A percentile compares a stretch with the other conserved stretches of the same genome.
Evolutionary conservation across 2,888 invertebrate species (phyloP).

Genomic region (Thereva unica): DNA sequence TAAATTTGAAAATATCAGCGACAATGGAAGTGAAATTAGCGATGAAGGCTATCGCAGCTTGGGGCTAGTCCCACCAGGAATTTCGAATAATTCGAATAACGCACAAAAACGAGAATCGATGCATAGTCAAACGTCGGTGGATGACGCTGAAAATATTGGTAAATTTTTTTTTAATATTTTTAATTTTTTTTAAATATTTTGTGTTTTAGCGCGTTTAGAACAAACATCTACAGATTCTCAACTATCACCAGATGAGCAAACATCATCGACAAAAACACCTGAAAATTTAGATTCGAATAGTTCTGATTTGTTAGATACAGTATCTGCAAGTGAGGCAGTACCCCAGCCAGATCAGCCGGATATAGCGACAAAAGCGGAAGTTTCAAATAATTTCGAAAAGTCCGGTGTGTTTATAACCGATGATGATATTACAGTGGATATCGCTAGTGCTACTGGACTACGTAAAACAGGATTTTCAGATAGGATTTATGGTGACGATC

Average conservation of each 20-base stretch:
- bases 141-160: constrained; percentile 75
- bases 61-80: constrained; percentile 67
- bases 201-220: constrained; percentile 66
- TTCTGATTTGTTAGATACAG: constrained; percentile 21
- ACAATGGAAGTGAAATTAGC: constrained; percentile 82
- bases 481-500: constrained; percentile 64
- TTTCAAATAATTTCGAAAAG: constrained; percentile 50
- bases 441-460: constrained; percentile 70
- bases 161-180: constrained; percentile 43
- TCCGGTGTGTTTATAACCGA: constrained; percentile 56
- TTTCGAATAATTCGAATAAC: constrained; percentile 48
- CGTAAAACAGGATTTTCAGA: constrained; percentile 72
- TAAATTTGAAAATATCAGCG: constrained; percentile 68
- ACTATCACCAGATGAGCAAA: constrained; percentile 57
- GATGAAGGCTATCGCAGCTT: constrained; percentile 84
- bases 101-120: constrained; percentile 67
- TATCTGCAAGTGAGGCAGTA: neutral
- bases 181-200: constrained; percentile 6
- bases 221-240: constrained; percentile 58
- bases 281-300: constrained; percentile 48
- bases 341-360: neutral
- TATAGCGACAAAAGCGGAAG: constrained; percentile 9
- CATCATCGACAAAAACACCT: constrained; percentile 47
- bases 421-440: constrained; percentile 62
- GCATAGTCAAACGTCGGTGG: constrained; percentile 73